Conservation (phyloP, 2,888 invertebrate species). For the Thalpophila matura region DNA sequence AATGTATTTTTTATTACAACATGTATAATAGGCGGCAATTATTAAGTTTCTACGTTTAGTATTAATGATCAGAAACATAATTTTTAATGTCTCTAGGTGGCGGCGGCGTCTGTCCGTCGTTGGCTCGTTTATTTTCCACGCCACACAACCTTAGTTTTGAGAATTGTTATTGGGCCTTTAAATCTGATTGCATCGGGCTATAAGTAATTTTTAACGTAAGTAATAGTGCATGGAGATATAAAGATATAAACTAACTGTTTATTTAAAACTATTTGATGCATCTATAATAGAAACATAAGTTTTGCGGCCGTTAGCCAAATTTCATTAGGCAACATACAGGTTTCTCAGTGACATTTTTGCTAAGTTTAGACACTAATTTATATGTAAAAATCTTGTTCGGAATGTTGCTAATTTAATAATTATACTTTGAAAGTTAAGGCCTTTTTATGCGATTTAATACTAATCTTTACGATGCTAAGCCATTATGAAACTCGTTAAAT, state of each 20-base stretch:
- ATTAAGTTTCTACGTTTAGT: constrained; percentile 83
- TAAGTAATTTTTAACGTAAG: constrained; percentile 28
- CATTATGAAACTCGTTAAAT: constrained; percentile 27
- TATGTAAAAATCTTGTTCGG: constrained; percentile 64
- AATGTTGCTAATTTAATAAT: constrained; percentile 69
- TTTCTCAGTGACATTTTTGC: constrained; percentile 46
- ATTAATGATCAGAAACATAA: constrained; percentile 82
- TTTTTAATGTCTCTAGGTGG: constrained; percentile 78
- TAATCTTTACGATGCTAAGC: constrained; percentile 47
- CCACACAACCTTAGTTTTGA: constrained; percentile 48
- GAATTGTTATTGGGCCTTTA: constrained; percentile 59
- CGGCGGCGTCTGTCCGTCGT: constrained; percentile 43
- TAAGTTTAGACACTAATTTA: constrained; percentile 57
- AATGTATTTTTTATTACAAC: constrained; percentile 83
- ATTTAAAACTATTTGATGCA: constrained; percentile 43
- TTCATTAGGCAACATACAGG: constrained; percentile 50
- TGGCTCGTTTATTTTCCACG: constrained; percentile 55
- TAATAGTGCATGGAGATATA: constrained; percentile 19
- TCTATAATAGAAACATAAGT: constrained; percentile 42
- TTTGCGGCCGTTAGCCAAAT: constrained; percentile 19
- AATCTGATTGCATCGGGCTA: constrained; percentile 56
- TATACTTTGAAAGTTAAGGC: constrained; percentile 50
- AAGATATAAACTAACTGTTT: constrained; percentile 34
- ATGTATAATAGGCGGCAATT: constrained; percentile 80
- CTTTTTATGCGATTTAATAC: constrained; percentile 40